phyloP scores from a whole-genome alignment of 2,113 vertebrate species.

The Perognathus longimembris region DNA sequence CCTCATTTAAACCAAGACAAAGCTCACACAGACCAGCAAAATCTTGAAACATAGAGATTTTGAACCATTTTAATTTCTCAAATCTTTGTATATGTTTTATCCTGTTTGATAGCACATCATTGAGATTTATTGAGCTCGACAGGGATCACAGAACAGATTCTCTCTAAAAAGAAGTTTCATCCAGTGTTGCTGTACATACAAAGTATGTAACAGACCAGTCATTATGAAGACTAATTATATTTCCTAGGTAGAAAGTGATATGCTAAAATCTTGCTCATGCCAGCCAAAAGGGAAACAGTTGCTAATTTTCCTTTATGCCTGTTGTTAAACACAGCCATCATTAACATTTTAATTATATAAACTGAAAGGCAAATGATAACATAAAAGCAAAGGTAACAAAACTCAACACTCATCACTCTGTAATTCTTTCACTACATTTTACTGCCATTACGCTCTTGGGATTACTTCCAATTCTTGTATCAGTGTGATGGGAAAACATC shows the following conservation, averaged over 20 bases:
- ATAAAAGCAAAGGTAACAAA: background rate
- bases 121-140: background rate
- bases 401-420: background rate
- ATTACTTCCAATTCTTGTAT: background rate
- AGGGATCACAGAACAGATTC: background rate
- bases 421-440: background rate
- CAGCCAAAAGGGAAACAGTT: background rate
- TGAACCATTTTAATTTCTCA: background rate
- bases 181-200: background rate
- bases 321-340: background rate
- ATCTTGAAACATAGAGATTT: background rate
- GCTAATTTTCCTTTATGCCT: background rate
- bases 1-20: background rate
- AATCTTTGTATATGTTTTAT: background rate
- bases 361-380: background rate
- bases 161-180: background rate
- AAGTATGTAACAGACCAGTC: background rate
- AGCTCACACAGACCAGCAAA: background rate
- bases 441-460: background rate
- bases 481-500: background rate
- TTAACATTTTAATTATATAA: constrained; percentile 17
- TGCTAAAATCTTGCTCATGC: background rate
- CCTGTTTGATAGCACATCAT: background rate
- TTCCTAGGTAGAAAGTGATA: background rate
- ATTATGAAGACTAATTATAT: background rate